Conservation (phyloP, 2,888 invertebrate genomes). For the Junonia oenone region DNA sequence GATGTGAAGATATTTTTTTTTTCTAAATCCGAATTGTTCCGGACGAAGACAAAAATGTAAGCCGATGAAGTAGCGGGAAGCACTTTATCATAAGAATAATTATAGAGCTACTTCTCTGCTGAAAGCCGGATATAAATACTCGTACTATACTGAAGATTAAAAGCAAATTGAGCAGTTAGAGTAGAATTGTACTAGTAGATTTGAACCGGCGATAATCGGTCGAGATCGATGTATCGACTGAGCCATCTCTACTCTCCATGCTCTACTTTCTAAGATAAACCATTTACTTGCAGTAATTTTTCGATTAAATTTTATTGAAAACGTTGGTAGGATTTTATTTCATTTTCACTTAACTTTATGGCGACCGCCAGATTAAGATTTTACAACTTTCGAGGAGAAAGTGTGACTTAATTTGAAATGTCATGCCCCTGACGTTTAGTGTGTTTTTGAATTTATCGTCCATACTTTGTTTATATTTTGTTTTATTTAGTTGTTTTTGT, state of each 20-base stretch:
- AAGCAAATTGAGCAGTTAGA: too few species aligned
- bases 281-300: background rate
- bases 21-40: too few species aligned
- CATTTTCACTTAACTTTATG: background rate
- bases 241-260: background rate
- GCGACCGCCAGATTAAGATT: slow-evolving; percentile 2
- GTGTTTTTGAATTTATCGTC: background rate
- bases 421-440: slow-evolving; percentile 5
- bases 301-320: background rate
- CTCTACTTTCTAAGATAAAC: background rate
- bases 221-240: too few species aligned
- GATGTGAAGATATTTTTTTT: too few species aligned
- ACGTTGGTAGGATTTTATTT: background rate
- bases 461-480: slow-evolving; percentile 27
- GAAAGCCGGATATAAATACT: too few species aligned
- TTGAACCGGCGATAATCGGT: too few species aligned
- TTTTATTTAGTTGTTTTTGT: background rate
- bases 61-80: too few species aligned
- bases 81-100: too few species aligned
- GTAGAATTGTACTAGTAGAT: too few species aligned
- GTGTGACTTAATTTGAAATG: slow-evolving; percentile 13
- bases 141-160: too few species aligned
- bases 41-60: too few species aligned
- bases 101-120: too few species aligned
- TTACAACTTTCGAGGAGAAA: slow-evolving; percentile 15